A percentile compares a stretch with the other conserved stretches of the same genome.
Evolutionary conservation across 2,113 vertebrate species (phyloP).

Genomic region (Lota lota): DNA sequence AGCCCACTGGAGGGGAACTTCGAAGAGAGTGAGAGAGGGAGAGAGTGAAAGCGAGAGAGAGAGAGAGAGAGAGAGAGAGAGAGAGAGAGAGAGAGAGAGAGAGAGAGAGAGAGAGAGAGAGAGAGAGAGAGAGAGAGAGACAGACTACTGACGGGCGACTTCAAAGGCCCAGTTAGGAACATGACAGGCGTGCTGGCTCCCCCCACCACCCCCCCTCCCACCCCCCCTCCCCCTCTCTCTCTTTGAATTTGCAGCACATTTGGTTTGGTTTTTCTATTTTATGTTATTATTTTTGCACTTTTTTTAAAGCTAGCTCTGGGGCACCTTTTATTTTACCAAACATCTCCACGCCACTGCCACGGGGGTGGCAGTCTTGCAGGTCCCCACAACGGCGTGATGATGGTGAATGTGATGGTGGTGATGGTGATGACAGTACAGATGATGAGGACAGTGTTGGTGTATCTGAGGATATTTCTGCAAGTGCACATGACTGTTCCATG

Average conservation of each 20-base stretch:
- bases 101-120: constrained; percentile 66
- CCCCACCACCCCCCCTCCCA: too few relatives aligned
- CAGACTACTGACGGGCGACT: constrained; percentile 58
- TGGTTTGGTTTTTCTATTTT: constrained; percentile 65
- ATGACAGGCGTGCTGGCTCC: constrained; percentile 57
- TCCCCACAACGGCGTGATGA: constrained; percentile 25
- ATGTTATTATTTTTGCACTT: constrained; percentile 14
- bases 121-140: constrained; percentile 64
- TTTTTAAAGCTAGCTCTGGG: constrained; percentile 28
- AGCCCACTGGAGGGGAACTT: constrained; percentile 68
- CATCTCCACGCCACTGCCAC: constrained; percentile 48
- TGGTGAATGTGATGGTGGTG: too few relatives aligned
- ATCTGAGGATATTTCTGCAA: constrained; percentile 60
- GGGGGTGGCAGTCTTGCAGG: constrained; percentile 29
- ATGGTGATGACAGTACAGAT: too few relatives aligned
- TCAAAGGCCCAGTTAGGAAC: constrained; percentile 70
- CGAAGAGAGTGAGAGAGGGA: constrained; percentile 66
- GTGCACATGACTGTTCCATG: constrained; percentile 62
- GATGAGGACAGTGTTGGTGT: constrained; percentile 41
- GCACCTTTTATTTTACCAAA: constrained; percentile 53
- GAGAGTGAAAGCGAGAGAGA: constrained; percentile 68
- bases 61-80: constrained; percentile 65
- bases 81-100: constrained; percentile 67
- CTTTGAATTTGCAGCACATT: constrained; percentile 61
- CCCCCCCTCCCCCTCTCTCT: neutral